Evolutionary conservation across 2,888 invertebrate genomes (phyloP).

Genomic region (Sarcophaga caerulescens): DNA sequence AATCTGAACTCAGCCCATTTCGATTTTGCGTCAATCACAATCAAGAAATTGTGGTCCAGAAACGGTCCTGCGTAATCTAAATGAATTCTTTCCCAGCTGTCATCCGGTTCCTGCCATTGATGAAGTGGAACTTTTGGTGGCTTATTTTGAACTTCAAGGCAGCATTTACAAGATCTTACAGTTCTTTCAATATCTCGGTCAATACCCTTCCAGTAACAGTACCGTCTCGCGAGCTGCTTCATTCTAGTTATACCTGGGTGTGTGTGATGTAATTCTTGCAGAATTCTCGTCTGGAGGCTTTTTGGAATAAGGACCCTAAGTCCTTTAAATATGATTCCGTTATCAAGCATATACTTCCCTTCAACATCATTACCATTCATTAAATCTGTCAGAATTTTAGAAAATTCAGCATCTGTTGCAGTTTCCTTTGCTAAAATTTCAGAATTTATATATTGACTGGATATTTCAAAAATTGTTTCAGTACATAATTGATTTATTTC

Average conservation of each 20-base stretch:
- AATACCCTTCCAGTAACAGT: conserved; percentile 73
- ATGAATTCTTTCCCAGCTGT: too few relatives aligned
- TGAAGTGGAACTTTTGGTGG: too few relatives aligned
- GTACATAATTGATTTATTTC: conserved; percentile 31
- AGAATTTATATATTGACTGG: conserved; percentile 30
- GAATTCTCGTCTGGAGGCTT: conserved; percentile 51
- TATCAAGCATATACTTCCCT: conserved; percentile 34
- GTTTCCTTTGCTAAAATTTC: too few relatives aligned
- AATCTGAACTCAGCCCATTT: too few relatives aligned
- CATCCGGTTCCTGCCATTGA: too few relatives aligned
- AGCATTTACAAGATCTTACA: too few relatives aligned
- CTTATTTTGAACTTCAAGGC: too few relatives aligned
- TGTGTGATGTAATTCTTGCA: conserved; percentile 67
- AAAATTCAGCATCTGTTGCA: too few relatives aligned
- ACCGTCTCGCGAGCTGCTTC: conserved; percentile 71
- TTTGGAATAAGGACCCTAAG: conserved; percentile 59
- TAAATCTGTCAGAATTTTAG: conserved; percentile 31
- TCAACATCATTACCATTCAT: background rate
- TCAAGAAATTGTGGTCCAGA: too few relatives aligned
- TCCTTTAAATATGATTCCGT: conserved; percentile 63
- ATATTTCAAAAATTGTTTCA: conserved; percentile 32
- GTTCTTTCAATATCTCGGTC: conserved; percentile 50
- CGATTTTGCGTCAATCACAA: too few relatives aligned
- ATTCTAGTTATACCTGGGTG: conserved; percentile 73
- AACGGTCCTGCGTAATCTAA: too few relatives aligned